Evolutionary conservation across 2,797 vertebrate genomes (phyloP).

Genomic region (Siniperca undulata): DNA sequence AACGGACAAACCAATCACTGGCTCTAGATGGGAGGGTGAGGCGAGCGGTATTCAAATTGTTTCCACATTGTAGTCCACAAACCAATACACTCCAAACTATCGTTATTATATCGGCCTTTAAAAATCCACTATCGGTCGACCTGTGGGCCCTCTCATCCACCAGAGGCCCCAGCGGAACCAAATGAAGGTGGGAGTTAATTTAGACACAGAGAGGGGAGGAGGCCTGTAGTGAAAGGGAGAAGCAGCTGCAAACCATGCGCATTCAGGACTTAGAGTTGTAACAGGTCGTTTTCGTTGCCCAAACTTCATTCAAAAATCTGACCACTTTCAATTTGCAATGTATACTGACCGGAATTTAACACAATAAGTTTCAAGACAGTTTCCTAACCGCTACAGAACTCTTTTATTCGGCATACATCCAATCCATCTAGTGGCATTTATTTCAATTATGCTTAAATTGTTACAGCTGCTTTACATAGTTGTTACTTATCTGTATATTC

Average conservation of each 20-base stretch:
- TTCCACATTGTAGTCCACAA: too few relatives aligned
- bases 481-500: not conserved
- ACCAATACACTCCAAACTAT: too few relatives aligned
- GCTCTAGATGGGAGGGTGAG: too few relatives aligned
- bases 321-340: not conserved
- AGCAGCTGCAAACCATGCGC: constrained; percentile 70
- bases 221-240: constrained; percentile 20
- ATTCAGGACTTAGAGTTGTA: not conserved
- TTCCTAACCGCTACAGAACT: rapidly evolving
- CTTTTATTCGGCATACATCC: not conserved
- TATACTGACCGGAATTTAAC: not conserved
- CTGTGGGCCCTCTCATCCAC: not conserved
- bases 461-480: not conserved
- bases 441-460: not conserved
- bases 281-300: not conserved
- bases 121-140: too few relatives aligned
- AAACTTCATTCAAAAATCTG: not conserved
- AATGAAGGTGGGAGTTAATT: constrained; percentile 44
- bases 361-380: rapidly evolving
- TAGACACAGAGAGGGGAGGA: constrained; percentile 15
- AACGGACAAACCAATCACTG: too few relatives aligned
- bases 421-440: not conserved
- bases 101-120: too few relatives aligned
- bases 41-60: too few relatives aligned
- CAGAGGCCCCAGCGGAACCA: constrained; percentile 55